phyloP scores from a whole-genome alignment of 2,797 vertebrate species.

The Podargus strigoides region DNA sequence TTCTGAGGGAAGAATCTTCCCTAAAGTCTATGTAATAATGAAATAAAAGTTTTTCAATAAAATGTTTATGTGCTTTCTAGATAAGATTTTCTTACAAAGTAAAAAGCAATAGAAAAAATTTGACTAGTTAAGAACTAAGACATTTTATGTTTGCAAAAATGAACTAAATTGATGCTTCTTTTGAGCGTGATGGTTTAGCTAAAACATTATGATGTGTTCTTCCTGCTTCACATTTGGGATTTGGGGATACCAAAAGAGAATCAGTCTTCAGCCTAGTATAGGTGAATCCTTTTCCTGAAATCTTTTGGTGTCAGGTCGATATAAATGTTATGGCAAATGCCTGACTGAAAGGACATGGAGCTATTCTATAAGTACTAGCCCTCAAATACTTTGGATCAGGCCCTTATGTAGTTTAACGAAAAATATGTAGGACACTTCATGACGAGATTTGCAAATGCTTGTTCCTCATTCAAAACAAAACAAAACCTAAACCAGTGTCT shows the following conservation, averaged over 20 bases:
- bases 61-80: not conserved
- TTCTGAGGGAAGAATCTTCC: not conserved
- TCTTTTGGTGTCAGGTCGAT: not conserved
- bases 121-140: too few species aligned
- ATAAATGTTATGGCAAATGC: not conserved
- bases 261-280: not conserved
- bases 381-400: not conserved
- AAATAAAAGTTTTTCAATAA: not conserved
- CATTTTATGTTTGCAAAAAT: too few species aligned
- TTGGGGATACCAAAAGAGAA: not conserved
- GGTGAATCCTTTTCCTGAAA: not conserved
- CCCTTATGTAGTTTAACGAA: not conserved
- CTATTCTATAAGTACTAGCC: not conserved
- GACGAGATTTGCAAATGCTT: not conserved
- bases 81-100: not conserved
- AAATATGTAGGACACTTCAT: not conserved
- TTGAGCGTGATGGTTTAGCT: too few species aligned
- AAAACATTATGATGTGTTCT: not conserved
- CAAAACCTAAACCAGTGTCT: not conserved
- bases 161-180: too few species aligned
- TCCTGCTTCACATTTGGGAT: not conserved
- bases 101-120: not conserved
- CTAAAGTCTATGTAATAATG: not conserved
- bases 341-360: not conserved
- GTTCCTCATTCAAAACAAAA: not conserved